Evolutionary conservation across 1,140 invertebrate species (phyloP).

Genomic region (Cepaea nemoralis): DNA sequence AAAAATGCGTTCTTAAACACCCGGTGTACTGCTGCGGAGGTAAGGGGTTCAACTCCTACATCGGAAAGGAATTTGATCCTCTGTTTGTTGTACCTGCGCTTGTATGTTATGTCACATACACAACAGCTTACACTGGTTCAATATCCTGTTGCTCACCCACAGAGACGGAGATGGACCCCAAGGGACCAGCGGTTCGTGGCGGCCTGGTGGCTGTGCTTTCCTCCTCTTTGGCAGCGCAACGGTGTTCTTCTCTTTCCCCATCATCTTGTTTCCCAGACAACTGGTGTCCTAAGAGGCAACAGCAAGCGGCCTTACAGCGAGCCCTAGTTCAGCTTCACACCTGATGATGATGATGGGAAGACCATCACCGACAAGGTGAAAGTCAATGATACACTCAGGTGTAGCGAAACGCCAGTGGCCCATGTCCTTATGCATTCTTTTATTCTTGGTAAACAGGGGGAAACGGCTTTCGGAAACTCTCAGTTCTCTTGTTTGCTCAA

Average conservation of each 20-base stretch:
- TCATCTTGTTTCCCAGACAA: constrained; percentile 24
- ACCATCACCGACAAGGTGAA: not conserved
- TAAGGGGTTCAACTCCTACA: too few species aligned
- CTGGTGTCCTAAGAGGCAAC: not conserved
- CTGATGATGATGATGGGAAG: not conserved
- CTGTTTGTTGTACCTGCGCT: too few species aligned
- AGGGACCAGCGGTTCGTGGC: not conserved
- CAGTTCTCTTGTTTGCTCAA: too few species aligned
- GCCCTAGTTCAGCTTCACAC: not conserved
- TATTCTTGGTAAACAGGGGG: too few species aligned
- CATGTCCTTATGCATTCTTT: too few species aligned
- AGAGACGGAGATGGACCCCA: constrained; percentile 24
- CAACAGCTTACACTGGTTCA: too few species aligned
- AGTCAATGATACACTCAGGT: not conserved
- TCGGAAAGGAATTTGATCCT: too few species aligned
- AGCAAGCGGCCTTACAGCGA: not conserved
- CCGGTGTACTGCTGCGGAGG: too few species aligned
- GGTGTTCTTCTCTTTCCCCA: constrained; percentile 12
- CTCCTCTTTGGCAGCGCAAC: constrained; percentile 3
- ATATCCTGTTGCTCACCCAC: too few species aligned
- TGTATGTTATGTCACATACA: not conserved
- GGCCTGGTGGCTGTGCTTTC: constrained; percentile 23
- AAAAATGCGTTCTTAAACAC: too few species aligned
- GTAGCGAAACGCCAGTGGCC: too few species aligned
- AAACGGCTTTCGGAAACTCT: too few species aligned